Percentiles rank a stretch among this genome's conserved stretches.
Conservation (phyloP, 2,113 vertebrate genomes). For the Turnix velox region DNA sequence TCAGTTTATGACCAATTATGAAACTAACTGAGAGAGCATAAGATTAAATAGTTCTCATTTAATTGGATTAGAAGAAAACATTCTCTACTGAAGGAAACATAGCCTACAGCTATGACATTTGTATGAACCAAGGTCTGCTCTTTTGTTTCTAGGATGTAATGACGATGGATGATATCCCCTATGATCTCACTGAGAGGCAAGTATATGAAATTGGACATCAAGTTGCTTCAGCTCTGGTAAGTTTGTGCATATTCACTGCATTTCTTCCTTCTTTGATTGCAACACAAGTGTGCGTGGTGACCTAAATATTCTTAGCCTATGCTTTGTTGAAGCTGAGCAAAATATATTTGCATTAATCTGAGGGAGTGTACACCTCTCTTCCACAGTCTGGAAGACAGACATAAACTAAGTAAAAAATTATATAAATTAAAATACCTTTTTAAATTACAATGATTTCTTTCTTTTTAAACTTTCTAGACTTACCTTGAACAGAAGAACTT, state of each 20-base stretch:
- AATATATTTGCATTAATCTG: not conserved
- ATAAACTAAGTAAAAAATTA: not conserved
- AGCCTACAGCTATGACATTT: not conserved
- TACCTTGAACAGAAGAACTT: constrained; percentile 86
- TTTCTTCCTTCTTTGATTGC: not conserved
- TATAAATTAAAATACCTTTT: not conserved
- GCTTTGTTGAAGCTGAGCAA: not conserved
- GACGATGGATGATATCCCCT: constrained; percentile 64
- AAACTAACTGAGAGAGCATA: not conserved
- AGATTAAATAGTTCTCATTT: not conserved
- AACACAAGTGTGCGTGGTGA: not conserved
- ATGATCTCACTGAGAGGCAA: constrained; percentile 76
- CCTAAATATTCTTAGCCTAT: not conserved
- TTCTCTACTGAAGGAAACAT: too few relatives aligned
- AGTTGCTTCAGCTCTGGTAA: constrained; percentile 75
- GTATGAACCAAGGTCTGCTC: not conserved
- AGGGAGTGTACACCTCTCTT: not conserved
- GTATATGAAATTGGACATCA: constrained; percentile 74
- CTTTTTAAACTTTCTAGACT: constrained; percentile 68
- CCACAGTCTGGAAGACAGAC: not conserved
- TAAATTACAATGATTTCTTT: not conserved
- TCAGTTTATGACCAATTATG: not conserved
- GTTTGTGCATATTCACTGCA: not conserved
- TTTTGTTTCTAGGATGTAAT: constrained; percentile 67
- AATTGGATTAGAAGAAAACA: not conserved